Percentiles rank a stretch among this genome's conserved stretches.
These are phyloP conservation scores for Entelurus aequoreus DNA, from an alignment of 2,113 vertebrate genomes.

Conservation along the genomic window DNA sequence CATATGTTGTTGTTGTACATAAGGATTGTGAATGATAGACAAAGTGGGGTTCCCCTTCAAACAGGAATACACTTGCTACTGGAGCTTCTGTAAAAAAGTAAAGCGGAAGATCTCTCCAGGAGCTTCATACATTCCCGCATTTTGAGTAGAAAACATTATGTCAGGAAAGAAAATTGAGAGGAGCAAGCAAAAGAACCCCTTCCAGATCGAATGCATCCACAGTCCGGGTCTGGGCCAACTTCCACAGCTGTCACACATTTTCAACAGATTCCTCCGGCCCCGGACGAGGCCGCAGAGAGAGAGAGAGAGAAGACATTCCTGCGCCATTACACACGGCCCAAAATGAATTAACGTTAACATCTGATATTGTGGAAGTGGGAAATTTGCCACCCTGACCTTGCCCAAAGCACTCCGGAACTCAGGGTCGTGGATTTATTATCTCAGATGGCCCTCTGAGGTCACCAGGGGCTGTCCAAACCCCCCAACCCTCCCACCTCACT, in stretches of 20 bases:
- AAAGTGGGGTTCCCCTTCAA: too few relatives aligned
- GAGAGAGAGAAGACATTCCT: slow-evolving; percentile 81
- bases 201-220: slow-evolving; percentile 84
- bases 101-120: neutral
- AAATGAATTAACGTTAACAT: slow-evolving; percentile 95
- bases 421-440: slow-evolving; percentile 85
- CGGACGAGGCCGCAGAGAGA: slow-evolving; percentile 81
- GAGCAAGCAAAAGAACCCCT: slow-evolving; percentile 33
- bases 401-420: slow-evolving; percentile 88
- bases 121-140: neutral
- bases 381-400: slow-evolving; percentile 88
- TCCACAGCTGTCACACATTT: slow-evolving; percentile 96
- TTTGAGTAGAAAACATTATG: too few relatives aligned
- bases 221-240: slow-evolving; percentile 78
- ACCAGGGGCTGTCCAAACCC: slow-evolving; percentile 38
- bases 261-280: slow-evolving; percentile 94
- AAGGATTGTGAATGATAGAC: too few relatives aligned
- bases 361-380: slow-evolving; percentile 97
- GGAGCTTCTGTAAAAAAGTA: neutral
- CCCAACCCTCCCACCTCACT: slow-evolving; percentile 7
- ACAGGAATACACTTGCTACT: too few relatives aligned
- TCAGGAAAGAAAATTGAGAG: too few relatives aligned
- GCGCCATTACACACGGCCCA: slow-evolving; percentile 90
- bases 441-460: slow-evolving; percentile 81
- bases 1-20: too few relatives aligned